These are phyloP conservation scores for Kryptopterus vitreolus DNA, from an alignment of 2,797 vertebrate species.

Conservation along the genomic window DNA sequence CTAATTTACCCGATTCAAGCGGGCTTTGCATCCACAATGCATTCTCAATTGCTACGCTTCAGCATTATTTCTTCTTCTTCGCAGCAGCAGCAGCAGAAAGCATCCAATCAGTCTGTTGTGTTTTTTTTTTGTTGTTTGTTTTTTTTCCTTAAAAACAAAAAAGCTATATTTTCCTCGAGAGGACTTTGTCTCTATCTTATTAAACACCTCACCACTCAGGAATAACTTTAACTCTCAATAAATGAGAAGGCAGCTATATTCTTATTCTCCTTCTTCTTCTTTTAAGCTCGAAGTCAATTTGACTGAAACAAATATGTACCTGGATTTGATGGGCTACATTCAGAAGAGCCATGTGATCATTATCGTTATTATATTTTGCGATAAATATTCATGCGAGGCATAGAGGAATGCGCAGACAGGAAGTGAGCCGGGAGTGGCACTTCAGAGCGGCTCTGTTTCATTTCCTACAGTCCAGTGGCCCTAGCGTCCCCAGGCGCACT, in stretches of 20 bases:
- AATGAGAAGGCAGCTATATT: slow-evolving; percentile 53
- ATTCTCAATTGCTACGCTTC: slow-evolving; percentile 58
- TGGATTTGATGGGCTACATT: slow-evolving; percentile 58
- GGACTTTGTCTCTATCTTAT: slow-evolving; percentile 65
- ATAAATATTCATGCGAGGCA: slow-evolving; percentile 73
- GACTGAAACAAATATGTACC: slow-evolving; percentile 42
- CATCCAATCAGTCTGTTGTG: slow-evolving; percentile 64
- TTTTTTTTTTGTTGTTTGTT: slow-evolving; percentile 73
- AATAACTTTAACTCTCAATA: slow-evolving; percentile 52
- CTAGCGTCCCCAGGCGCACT: slow-evolving; percentile 32
- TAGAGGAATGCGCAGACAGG: slow-evolving; percentile 54
- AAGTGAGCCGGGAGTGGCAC: slow-evolving; percentile 43
- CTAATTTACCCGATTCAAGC: slow-evolving; percentile 59
- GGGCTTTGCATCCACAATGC: slow-evolving; percentile 62
- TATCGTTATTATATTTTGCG: slow-evolving; percentile 61
- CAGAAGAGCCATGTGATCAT: slow-evolving; percentile 62
- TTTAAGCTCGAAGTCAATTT: slow-evolving; percentile 25
- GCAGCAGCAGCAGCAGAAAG: slow-evolving; percentile 52
- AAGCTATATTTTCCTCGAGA: slow-evolving; percentile 33
- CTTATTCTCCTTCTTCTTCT: slow-evolving; percentile 60
- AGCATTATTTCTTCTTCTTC: slow-evolving; percentile 61
- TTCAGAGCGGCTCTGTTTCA: slow-evolving; percentile 59
- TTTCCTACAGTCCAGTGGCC: slow-evolving; percentile 61
- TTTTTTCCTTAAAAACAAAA: slow-evolving; percentile 59
- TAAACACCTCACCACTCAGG: slow-evolving; percentile 62